phyloP scores from a whole-genome alignment of 2,797 vertebrate genomes.

The Phylloscopus collybita region DNA sequence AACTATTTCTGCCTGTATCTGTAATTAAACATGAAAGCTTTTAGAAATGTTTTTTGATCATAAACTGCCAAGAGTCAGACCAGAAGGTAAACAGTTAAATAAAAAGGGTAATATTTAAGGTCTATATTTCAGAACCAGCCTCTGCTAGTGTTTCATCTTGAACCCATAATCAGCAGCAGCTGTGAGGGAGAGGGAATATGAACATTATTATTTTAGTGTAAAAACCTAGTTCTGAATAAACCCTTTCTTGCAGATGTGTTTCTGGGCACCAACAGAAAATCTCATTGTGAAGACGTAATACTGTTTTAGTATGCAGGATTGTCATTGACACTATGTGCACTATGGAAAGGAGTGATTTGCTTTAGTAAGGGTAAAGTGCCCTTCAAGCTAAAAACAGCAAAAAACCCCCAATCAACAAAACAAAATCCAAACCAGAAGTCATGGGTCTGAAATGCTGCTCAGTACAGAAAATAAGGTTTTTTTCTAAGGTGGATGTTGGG shows the following conservation, averaged over 20 bases:
- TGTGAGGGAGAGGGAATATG: background rate
- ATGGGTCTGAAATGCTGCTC: background rate
- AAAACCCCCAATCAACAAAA: background rate
- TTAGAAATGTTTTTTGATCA: background rate
- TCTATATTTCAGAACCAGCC: background rate
- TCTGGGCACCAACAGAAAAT: background rate
- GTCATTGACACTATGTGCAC: background rate
- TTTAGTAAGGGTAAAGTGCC: background rate
- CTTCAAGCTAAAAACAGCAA: background rate
- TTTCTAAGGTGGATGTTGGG: background rate
- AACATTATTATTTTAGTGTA: constrained; percentile 8
- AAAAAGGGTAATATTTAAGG: background rate
- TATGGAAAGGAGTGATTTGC: background rate
- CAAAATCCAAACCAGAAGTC: background rate
- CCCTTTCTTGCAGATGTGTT: background rate
- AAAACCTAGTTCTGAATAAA: background rate
- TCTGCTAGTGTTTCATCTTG: background rate
- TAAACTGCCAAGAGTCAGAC: background rate
- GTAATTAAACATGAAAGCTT: constrained; percentile 1
- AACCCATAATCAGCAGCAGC: constrained; percentile 17
- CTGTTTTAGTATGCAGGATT: background rate
- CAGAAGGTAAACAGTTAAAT: background rate
- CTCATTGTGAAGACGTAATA: background rate
- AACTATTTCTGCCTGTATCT: background rate
- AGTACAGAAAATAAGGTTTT: background rate